A percentile compares a stretch with the other conserved stretches of the same genome.
These are phyloP conservation scores for Acropternis orthonyx DNA, from an alignment of 2,797 vertebrate genomes.

Conservation along the genomic window DNA sequence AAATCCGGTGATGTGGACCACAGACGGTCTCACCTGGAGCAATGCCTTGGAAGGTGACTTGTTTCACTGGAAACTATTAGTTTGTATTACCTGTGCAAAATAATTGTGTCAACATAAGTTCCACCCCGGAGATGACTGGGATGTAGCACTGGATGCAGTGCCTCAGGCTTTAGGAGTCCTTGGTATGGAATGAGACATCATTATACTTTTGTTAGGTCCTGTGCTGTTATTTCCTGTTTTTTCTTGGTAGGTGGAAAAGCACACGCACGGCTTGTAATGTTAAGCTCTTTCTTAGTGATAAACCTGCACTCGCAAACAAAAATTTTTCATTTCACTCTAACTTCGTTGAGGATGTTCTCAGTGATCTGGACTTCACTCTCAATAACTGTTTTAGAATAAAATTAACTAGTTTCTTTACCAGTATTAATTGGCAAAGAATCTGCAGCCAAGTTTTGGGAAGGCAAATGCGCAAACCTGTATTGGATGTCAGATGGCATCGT, in stretches of 20 bases:
- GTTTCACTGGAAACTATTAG: neutral
- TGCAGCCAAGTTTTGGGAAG: neutral
- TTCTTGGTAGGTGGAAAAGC: neutral
- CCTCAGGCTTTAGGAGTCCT: neutral
- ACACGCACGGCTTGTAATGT: fast-evolving
- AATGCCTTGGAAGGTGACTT: neutral
- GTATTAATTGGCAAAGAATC: neutral
- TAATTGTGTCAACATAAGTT: neutral
- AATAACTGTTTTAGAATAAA: neutral
- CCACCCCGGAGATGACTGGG: neutral
- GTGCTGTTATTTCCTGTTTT: neutral
- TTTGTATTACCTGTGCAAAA: neutral
- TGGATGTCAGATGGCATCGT: neutral
- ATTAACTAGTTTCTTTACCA: neutral
- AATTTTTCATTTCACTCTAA: neutral
- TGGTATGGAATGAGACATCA: neutral
- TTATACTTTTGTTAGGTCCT: neutral
- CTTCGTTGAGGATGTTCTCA: neutral
- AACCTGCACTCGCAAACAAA: neutral
- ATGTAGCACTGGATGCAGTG: neutral
- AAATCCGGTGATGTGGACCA: neutral
- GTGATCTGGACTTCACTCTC: neutral
- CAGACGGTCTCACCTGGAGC: neutral
- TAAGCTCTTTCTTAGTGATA: neutral
- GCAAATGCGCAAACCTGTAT: fast-evolving